phyloP scores from a whole-genome alignment of 2,113 vertebrate species.

The Lichenostomus cassidix region DNA sequence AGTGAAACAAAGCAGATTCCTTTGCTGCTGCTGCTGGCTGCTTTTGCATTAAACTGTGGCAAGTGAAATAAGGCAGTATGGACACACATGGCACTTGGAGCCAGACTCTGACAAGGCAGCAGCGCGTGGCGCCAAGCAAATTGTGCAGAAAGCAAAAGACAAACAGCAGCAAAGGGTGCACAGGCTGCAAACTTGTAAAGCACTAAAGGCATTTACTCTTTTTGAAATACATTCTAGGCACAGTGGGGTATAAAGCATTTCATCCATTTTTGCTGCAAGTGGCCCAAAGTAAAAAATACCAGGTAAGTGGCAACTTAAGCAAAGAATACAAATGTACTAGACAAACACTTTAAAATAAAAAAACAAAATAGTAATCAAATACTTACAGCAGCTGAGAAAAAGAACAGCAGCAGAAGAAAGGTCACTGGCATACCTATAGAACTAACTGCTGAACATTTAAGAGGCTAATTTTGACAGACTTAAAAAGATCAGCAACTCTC shows the following conservation, averaged over 20 bases:
- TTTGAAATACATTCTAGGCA: neutral
- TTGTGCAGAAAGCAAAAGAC: neutral
- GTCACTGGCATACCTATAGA: neutral
- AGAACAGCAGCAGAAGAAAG: neutral
- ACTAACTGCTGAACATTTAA: neutral
- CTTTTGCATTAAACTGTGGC: neutral
- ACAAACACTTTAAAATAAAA: neutral
- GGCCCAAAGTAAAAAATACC: neutral
- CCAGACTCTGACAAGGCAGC: neutral
- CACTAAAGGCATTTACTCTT: neutral
- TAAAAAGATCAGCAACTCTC: neutral
- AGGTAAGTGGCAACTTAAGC: neutral
- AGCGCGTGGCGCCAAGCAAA: neutral
- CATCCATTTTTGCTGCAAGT: neutral
- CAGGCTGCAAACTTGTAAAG: neutral
- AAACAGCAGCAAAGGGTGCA: neutral
- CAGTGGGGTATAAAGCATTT: neutral
- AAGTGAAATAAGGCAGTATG: neutral
- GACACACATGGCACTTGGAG: neutral
- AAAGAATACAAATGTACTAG: neutral
- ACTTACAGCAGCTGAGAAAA: neutral
- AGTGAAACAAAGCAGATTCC: neutral
- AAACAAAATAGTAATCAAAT: neutral
- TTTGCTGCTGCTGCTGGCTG: neutral
- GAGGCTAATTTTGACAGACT: neutral